Evolutionary conservation across 2,888 invertebrate genomes (phyloP).

Genomic region (Drosophila macrothrix): DNA sequence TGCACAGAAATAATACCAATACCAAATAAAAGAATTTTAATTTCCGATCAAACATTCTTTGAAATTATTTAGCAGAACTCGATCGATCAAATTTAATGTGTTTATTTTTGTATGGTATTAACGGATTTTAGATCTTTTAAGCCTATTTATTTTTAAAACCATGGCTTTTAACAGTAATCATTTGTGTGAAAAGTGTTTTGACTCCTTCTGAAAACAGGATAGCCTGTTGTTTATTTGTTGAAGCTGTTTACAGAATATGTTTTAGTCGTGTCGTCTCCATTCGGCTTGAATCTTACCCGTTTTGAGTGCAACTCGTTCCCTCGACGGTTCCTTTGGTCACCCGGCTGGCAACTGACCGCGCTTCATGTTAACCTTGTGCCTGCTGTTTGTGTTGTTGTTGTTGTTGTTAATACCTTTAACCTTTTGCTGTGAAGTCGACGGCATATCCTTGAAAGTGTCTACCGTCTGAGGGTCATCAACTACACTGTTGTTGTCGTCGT

Average conservation of each 20-base stretch:
- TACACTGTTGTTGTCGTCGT: constrained; percentile 55
- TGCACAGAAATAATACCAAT: too few relatives aligned
- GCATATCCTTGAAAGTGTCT: constrained; percentile 76
- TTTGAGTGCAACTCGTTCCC: not conserved
- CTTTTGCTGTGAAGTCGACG: constrained; percentile 57
- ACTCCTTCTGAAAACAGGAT: not conserved
- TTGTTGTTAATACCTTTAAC: constrained; percentile 72
- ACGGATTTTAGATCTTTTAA: not conserved
- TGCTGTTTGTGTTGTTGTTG: constrained; percentile 30
- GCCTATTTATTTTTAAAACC: not conserved
- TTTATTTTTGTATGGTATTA: not conserved
- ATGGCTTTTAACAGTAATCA: not conserved
- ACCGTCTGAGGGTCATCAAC: constrained; percentile 80
- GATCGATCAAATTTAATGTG: not conserved
- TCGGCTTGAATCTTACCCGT: not conserved
- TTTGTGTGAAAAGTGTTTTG: not conserved
- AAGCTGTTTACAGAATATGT: not conserved
- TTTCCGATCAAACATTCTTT: not conserved
- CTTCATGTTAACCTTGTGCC: constrained; percentile 68
- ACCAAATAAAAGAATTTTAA: accelerated
- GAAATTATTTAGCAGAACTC: not conserved
- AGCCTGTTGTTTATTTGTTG: not conserved
- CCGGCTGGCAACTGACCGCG: constrained; percentile 48
- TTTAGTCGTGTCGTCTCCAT: not conserved
- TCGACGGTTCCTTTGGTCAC: constrained; percentile 35